Evolutionary conservation across 1,140 invertebrate genomes (phyloP), one percentile per base, ranked within the genome.

Genomic region (Drosophila arawakana): DNA sequence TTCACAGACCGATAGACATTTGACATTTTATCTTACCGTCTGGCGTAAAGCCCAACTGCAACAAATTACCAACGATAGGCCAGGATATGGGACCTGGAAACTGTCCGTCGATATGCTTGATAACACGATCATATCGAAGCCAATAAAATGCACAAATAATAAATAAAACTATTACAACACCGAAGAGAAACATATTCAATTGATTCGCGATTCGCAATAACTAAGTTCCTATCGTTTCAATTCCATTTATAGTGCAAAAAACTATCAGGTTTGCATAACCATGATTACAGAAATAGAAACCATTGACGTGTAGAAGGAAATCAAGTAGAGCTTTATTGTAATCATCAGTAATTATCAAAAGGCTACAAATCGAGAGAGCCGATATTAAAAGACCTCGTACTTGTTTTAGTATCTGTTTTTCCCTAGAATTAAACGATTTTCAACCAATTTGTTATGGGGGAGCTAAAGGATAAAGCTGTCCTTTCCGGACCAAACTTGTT

Each of bases 21-120:
- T 43, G 11, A 43, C n/a, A 43, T 62, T 61, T 60, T 30, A 39
- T 74, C 79, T 74, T 37, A 75, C 75, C 75, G 57, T 75, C 61
- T 52, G 80, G 69, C 2, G 47, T 73, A 7, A 75, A 47, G 13
- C 80, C 78, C 34, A 84, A 15, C 18, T 76, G 75, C 58, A 77
- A 43, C 35, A 75, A 1, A 58, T 74, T 80, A 10, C 69, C 79
- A n/a, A 81, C 49, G 11, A 71, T 25, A 2, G 73, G 69, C 50
- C 18, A 47, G 10, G 52, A 10, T 35, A 9, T 25, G 2, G 76
- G 75, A 25, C 69, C 76, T 10, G 65, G 3, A 25, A 81, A 71
- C 47, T 74, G 70, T 13, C 18, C 35, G n/a, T 77, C 41, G 8
- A 82, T 63, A 8, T 63, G 65, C 7, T 30, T 47, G 0, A 54